Base-by-base conservation (phyloP, 1,140 invertebrate genomes). In the Anagrus nilaparvatae region DNA sequence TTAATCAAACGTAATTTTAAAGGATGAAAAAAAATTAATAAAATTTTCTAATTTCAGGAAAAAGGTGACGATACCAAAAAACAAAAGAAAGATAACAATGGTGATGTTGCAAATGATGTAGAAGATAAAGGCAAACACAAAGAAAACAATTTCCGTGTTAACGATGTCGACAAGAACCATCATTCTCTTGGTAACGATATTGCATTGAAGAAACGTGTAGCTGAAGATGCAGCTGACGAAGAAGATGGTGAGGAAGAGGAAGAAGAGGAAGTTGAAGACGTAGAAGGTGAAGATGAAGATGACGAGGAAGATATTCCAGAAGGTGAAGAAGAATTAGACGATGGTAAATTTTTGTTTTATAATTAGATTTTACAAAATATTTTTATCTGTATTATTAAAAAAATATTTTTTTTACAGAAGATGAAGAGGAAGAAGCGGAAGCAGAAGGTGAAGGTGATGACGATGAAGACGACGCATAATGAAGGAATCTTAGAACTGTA, bases 81-180 rank as follows among this genome's bases (percentile, higher is more conserved):
- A 70, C 74, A 77, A 56, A 81, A 80, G 67, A 84, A 82, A 60
- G 80, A 83, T 55, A 79, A 82, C 53, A 82, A 82, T 54, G 79
- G 80, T 14, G 76, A 73, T 19, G 72, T 72, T 4, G 74, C 74
- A 9, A 61, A 63, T 43, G 69, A 72, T 69, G n/a, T n/a, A n/a
- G n/a, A 75, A 10, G 71, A 74, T 14, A 69, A 73, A 38, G 61
- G 63, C 29, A 71, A 59, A 19, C 57, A 54, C 3, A 54, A 60
- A 3, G 63, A 63, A 20, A 65, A 67, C 33, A 60, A 63, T n/a
- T n/a, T n/a, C n/a, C n/a, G n/a, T n/a, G n/a, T n/a, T 23, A 58
- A 56, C 32, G 59, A 56, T 9, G 53, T 49, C 29, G 59, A 53
- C 32, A 58, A 55, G 20, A 54, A 48, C 17, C 56, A 59, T 42